Evolutionary conservation across 2,888 invertebrate species (phyloP).

Genomic region (Dendrolimus houi): DNA sequence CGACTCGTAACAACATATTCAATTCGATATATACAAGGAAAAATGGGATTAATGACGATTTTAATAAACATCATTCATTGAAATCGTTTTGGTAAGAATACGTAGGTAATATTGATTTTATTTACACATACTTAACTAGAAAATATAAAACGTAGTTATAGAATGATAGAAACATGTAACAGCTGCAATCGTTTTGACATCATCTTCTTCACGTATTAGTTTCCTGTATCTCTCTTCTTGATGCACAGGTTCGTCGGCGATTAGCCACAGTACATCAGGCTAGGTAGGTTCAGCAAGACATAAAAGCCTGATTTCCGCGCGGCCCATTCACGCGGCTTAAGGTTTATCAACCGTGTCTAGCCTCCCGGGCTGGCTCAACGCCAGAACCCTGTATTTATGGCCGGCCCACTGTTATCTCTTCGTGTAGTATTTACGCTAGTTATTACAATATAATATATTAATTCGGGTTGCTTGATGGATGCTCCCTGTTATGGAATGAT

Average conservation of each 20-base stretch:
- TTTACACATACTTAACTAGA: too few relatives aligned
- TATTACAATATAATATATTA: not conserved
- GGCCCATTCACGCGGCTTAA: not conserved
- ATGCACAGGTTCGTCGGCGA: not conserved
- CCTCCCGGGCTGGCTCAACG: conserved; percentile 3
- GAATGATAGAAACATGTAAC: too few relatives aligned
- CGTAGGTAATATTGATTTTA: too few relatives aligned
- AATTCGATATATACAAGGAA: too few relatives aligned
- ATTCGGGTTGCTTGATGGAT: not conserved
- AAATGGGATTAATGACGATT: too few relatives aligned
- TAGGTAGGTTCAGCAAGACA: not conserved
- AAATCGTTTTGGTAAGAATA: too few relatives aligned
- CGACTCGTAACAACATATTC: too few relatives aligned
- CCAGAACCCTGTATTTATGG: conserved; percentile 6
- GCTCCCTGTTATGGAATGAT: not conserved
- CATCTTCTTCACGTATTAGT: too few relatives aligned
- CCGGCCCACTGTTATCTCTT: conserved; percentile 4
- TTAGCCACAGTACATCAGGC: not conserved
- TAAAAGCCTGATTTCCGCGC: not conserved
- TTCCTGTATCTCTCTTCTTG: not conserved
- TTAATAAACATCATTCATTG: too few relatives aligned
- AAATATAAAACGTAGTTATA: too few relatives aligned
- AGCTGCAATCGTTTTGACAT: too few relatives aligned
- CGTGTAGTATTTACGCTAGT: conserved; percentile 4
- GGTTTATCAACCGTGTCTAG: not conserved